Percentiles rank a stretch among this genome's conserved stretches.
phyloP scores from a whole-genome alignment of 1,140 invertebrate genomes.

The Caenorhabditis remanei region DNA sequence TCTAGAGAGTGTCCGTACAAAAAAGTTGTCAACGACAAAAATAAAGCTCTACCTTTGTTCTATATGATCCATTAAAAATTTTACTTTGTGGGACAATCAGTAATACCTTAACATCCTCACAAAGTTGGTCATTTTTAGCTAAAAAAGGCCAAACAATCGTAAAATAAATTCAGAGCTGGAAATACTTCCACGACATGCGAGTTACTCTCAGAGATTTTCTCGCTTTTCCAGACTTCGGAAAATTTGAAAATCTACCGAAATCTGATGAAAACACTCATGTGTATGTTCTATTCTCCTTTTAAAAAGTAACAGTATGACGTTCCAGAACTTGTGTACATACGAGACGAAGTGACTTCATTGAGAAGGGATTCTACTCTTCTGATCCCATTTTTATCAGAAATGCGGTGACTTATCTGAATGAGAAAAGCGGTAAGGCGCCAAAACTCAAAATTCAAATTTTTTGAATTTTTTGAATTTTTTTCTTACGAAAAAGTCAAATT shows the following conservation, averaged over 20 bases:
- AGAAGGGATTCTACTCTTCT: background rate
- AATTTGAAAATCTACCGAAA: background rate
- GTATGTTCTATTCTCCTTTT: background rate
- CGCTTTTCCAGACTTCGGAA: background rate
- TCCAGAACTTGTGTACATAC: conserved; percentile 21
- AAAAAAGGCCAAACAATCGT: too few relatives aligned
- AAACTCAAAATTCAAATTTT: too few relatives aligned
- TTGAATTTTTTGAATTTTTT: too few relatives aligned
- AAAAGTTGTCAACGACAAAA: too few relatives aligned
- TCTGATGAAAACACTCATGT: background rate
- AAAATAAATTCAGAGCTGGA: background rate
- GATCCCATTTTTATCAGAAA: background rate
- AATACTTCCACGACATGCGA: conserved; percentile 4
- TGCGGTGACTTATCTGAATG: background rate
- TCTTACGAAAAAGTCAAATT: too few relatives aligned
- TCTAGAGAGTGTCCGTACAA: too few relatives aligned
- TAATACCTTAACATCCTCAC: too few relatives aligned
- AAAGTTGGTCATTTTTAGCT: too few relatives aligned
- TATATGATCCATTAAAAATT: too few relatives aligned
- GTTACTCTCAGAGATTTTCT: background rate
- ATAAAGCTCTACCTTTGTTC: too few relatives aligned
- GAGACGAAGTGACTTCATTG: background rate
- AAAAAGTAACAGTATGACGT: background rate
- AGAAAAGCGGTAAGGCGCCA: too few relatives aligned
- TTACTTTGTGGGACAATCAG: too few relatives aligned